Evolutionary conservation across 2,113 vertebrate species (phyloP), one percentile per base, ranked within the genome.

Genomic region (Edolisoma coerulescens): DNA sequence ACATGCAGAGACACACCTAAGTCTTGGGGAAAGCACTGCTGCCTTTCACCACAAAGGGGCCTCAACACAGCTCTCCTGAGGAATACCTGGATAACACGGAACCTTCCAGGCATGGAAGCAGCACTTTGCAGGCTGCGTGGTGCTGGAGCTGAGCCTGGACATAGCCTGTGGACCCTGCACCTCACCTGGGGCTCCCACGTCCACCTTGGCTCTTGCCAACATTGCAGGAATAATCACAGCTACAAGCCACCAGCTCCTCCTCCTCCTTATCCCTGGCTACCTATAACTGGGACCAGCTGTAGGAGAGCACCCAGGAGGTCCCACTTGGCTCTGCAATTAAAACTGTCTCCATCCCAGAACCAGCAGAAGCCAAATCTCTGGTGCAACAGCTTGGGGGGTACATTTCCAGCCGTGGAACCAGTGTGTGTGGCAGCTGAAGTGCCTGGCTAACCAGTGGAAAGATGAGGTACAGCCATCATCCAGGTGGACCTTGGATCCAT

Each of bases 81-180:
- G 68, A 73, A 67, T 22, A 52, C 7, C 10, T 45, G 82, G 54
- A 41, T 87, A 75, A 47, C 1, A 0, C 20, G 64, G 78, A 91
- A 44, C 63, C 50, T 80, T 74, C 54, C 73, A 74, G 79, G 57
- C 68, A 54, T 30, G 49, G 56, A 59, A 74, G 24, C 71, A 89
- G 32, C 77, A 42, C 60, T 67, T 2, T 33, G 39, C 70, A 64
- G 54, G 86, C 56, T 89, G 42, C 0, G 0, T 59, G 56, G 69
- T 91, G 93, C 84, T 90, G 89, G 65, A 89, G 77, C 91, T 71
- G 65, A 87, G 73, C 64, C 82, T 87, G 70, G 68, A 63, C 37
- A 2, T 1, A 20, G 39, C 27, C 77, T 61, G n/a, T 75, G 71
- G 67, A 50, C 70, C 68, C 45, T 61, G 53, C 15, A 28, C 33